A percentile compares a stretch with the other conserved stretches of the same genome.
phyloP scores from a whole-genome alignment of 1,140 invertebrate species.

The Dreissena polymorpha region DNA sequence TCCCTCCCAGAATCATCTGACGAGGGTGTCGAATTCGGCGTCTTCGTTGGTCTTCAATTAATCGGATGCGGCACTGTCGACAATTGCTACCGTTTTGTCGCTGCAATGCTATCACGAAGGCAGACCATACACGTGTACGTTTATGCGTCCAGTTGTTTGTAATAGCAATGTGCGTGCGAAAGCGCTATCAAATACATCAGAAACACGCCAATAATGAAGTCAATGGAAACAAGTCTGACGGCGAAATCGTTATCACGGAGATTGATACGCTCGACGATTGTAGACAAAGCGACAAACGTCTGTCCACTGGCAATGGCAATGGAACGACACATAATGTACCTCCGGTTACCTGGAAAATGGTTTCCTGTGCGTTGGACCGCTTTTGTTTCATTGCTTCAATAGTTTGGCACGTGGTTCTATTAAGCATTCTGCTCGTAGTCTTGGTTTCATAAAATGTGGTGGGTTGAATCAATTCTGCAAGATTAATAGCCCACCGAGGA shows the following conservation, averaged over 20 bases:
- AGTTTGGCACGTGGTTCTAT: slow-evolving; percentile 22
- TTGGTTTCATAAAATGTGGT: too few relatives aligned
- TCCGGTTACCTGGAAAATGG: slow-evolving; percentile 24
- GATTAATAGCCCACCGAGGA: too few relatives aligned
- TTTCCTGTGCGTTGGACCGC: slow-evolving; percentile 25
- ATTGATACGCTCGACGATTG: background rate
- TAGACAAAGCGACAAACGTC: too few relatives aligned
- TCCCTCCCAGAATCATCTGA: slow-evolving; percentile 57
- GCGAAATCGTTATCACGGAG: background rate
- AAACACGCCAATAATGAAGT: background rate
- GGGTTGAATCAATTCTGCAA: too few relatives aligned
- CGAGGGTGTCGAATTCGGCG: slow-evolving; percentile 76
- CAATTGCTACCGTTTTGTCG: slow-evolving; percentile 29
- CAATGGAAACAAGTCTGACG: background rate
- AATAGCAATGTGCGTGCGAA: background rate
- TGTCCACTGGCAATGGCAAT: background rate
- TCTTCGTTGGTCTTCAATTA: slow-evolving; percentile 50
- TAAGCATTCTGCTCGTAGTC: too few relatives aligned
- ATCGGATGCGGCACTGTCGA: slow-evolving; percentile 33
- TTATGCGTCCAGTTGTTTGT: background rate
- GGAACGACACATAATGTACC: background rate
- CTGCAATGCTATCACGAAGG: slow-evolving; percentile 23
- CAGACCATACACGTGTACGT: background rate
- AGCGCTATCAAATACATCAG: background rate
- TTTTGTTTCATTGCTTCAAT: slow-evolving; percentile 20